A percentile compares a stretch with the other conserved stretches of the same genome.
These are phyloP conservation scores for Myiozetetes cayanensis DNA, from an alignment of 2,113 vertebrate genomes.

Conservation along the genomic window DNA sequence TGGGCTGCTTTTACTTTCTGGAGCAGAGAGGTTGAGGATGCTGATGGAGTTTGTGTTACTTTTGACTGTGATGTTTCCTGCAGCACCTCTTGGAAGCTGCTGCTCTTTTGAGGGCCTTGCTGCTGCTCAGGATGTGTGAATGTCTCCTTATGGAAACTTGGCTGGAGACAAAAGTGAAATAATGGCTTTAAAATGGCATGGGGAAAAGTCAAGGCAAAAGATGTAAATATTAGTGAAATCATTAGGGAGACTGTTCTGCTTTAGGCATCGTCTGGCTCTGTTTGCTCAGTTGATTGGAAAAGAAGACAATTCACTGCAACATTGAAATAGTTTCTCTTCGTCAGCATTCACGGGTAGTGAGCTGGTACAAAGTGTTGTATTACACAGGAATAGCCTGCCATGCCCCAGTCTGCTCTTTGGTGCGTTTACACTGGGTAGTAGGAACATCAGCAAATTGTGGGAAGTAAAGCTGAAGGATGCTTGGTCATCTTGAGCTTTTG, in stretches of 20 bases:
- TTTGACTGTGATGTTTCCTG: neutral
- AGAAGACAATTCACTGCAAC: neutral
- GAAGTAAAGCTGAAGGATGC: neutral
- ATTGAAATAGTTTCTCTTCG: neutral
- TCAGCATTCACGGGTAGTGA: neutral
- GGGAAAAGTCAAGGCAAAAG: neutral
- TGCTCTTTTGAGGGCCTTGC: slow-evolving; percentile 33
- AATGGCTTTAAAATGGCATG: slow-evolving; percentile 17
- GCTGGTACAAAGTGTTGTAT: neutral
- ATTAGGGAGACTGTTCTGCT: neutral
- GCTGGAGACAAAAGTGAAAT: slow-evolving; percentile 25
- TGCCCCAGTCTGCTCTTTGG: neutral
- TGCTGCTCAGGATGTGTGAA: slow-evolving; percentile 38
- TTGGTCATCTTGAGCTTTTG: neutral
- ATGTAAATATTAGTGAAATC: slow-evolving; percentile 2
- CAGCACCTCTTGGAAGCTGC: neutral
- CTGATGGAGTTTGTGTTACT: neutral
- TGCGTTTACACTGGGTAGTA: neutral
- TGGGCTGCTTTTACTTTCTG: neutral
- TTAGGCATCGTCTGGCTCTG: neutral
- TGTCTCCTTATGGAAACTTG: slow-evolving; percentile 44
- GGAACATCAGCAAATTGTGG: neutral
- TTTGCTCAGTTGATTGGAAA: neutral
- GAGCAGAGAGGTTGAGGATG: neutral
- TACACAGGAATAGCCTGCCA: neutral